phyloP scores from a whole-genome alignment of 2,113 vertebrate species.

The Lanius ludovicianus region DNA sequence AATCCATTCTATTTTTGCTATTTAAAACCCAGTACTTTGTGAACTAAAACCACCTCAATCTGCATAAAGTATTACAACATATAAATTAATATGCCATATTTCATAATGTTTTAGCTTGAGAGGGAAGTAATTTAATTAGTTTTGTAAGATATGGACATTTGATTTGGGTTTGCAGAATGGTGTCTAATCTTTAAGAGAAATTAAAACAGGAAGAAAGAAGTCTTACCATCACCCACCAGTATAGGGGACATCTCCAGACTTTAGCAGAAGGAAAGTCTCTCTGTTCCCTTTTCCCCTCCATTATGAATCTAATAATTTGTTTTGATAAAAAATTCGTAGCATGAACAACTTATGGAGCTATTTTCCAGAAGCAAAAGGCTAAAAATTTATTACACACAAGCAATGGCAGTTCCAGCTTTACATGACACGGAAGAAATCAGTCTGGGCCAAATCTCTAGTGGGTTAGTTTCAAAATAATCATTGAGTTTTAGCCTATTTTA shows the following conservation, averaged over 20 bases:
- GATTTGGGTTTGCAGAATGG: background rate
- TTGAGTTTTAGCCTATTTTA: background rate
- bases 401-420: background rate
- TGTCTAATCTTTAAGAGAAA: background rate
- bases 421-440: background rate
- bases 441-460: background rate
- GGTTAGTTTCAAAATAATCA: background rate
- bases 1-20: background rate
- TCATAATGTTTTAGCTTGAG: background rate
- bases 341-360: background rate
- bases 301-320: background rate
- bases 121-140: background rate
- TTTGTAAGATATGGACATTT: background rate
- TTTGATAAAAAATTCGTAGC: background rate
- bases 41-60: background rate
- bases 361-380: background rate
- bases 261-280: background rate
- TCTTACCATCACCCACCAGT: background rate
- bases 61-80: background rate
- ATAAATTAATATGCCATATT: background rate
- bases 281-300: background rate
- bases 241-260: background rate
- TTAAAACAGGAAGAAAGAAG: background rate
- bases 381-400: background rate
- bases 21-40: background rate